Base-by-base conservation (phyloP, 2,797 vertebrate genomes). In the Fundulus diaphanus region DNA sequence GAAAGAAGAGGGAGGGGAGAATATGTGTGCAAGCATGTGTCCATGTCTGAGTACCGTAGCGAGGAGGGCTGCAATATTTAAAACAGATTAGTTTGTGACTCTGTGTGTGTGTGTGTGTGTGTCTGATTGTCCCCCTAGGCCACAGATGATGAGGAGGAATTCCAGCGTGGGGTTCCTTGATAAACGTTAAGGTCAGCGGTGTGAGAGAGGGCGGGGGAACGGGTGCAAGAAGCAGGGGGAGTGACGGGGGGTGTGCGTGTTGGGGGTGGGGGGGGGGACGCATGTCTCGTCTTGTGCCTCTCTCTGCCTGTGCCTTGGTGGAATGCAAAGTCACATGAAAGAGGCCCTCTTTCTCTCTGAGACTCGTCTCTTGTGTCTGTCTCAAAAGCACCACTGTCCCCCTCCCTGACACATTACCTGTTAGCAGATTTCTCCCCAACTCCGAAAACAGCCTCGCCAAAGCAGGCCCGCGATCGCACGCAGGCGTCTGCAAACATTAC, bases 141-240 rank as follows among this genome's bases (percentile, higher is more conserved):
- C 92, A 95, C 94, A 95, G 95, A 96, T 94, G 96, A 95, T 95
- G 93, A 85, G 94, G 94, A 96, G 94, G 95, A 96, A 96, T 96
- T 97, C 95, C 95, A 95, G 95, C 95, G 94, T 94, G 95, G 94
- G 95, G 94, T 92, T 96, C 91, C 95, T 95, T 93, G 93, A 96
- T 95, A 96, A 97, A 96, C 94, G 94, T 95, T 95, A 96, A 97
- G 96, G 96, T 98, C 96, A 96, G 93, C 91, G 49, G 80, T 90
- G 88, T 88, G 94, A 93, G 94, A 86, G 78, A 79, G 85, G 83
- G 86, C 80, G 80, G 70, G 81, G 81, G 81, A 81, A 78, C 85
- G 75, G 80, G 78, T 77, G 56, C 77, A 74, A 72, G 78, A 73
- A 81, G 66, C 54, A 76, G 66, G 83, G 78, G n/a, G 63, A 78